Base-by-base conservation (phyloP, 2,888 invertebrate species). In the Macrophya alboannulata region DNA sequence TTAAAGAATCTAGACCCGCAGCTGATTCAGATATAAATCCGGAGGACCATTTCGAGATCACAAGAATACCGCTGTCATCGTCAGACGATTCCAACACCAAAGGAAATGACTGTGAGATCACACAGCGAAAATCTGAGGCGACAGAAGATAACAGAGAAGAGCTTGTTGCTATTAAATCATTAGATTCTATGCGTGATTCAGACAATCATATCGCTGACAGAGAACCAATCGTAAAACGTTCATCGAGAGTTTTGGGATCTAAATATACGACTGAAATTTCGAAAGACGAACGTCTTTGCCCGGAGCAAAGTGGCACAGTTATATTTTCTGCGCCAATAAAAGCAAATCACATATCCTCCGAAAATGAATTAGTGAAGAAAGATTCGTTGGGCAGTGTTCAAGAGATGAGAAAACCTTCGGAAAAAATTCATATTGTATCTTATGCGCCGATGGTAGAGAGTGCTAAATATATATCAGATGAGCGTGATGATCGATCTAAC, bases 141-240 rank as follows among this genome's bases (percentile, higher is more conserved):
- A 62, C 43, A 62, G 62, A 62, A n/a, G 21, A 81, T 59, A 40
- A 81, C 40, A 15, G n/a, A 81, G 81, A 81, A 62, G 81, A 81
- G 40, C 40, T 81, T 21, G 81, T 62, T 3, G 81, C 62, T 43
- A 51, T 62, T 12, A 43, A 81, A 81, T 81, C 81, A 31, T 40
- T 81, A 5, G 81, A 81, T 5, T 81, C 62, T 40, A 21, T 62
- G 48, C 17, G 6, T 43, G 81, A 31, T 43, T 43, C 81, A 12
- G 81, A 62, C 5, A 81, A 43, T 51, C 37, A 31, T 37, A 55
- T 5, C 5, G 31, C 40, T n/a, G n/a, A 40, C 43, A 81, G n/a
- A 62, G 40, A 81, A 17, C 21, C 43, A 62, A 43, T 81, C 6
- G 25, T 37, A 6, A 17, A 77, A 77, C 31, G 51, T 17, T 55